Evolutionary conservation across 2,888 invertebrate species (phyloP), one percentile per base, ranked within the genome.

Genomic region (Autographa pulchrina): DNA sequence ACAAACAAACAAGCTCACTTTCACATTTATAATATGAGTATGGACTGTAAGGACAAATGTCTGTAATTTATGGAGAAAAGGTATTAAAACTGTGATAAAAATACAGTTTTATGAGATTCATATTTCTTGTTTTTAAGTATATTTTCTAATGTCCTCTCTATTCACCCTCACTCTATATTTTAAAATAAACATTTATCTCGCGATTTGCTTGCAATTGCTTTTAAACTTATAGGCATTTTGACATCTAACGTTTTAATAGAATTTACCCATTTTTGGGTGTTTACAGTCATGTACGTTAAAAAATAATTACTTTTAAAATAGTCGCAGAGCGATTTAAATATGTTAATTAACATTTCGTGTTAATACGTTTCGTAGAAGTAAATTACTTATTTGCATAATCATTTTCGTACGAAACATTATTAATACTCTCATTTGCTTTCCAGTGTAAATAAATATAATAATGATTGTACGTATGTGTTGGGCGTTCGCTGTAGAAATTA

Each of bases 401-500:
- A 62, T 65, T 38, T 65, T 63, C 25, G 48, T 41, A 18, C 20
- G 2, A 56, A 18, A 18, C 13, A 61, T 62, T 69, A 70, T 66
- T 77, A 64, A 67, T 75, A 38, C 38, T 75, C 69, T 66, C 65
- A 54, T 65, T 62, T 59, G 56, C 78, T 76, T 78, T 84, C 86
- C 73, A 65, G 52, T 61, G 67, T 38, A 11, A 8, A 38, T 38
- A 38, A 38, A 38, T 38, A 38, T 11, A 38, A 38, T 11, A 38
- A 38, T 38, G 64, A 60, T 61, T 62, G 48, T n/a, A 56, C 58
- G 31, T 48, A 48, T 63, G 41, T 25, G 41, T 48, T 35, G 35
- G 8, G 63, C 56, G 62, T 65, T 67, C 77, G 80, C 78, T 59
- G 70, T 65, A 68, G 72, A 77, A 76, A 74, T 79, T 80, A 78